Evolutionary conservation across 2,797 vertebrate species (phyloP).

Genomic region (Denticeps clupeoides): DNA sequence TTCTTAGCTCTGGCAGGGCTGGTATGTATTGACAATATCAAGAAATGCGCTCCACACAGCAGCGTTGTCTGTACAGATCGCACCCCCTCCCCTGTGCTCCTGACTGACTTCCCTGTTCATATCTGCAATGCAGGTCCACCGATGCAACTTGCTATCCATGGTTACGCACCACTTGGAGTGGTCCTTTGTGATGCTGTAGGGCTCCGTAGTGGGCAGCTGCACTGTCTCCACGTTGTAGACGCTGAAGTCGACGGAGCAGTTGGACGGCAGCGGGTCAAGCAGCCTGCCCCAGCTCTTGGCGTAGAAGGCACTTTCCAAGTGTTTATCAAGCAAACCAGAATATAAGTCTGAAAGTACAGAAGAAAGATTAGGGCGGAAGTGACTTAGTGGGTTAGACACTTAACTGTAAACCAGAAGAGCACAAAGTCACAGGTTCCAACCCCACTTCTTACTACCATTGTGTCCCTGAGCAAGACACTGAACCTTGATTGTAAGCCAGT

Average conservation of each 20-base stretch:
- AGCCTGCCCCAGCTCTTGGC: conserved; percentile 38
- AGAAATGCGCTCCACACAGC: conserved; percentile 11
- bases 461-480: too few species aligned
- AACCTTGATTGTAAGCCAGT: too few species aligned
- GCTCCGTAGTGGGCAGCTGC: fast-evolving
- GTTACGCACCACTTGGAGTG: conserved; percentile 47
- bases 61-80: conserved; percentile 25
- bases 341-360: conserved; percentile 40
- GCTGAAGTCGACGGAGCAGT: conserved; percentile 24
- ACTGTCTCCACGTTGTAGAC: conserved; percentile 32
- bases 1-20: conserved; percentile 15
- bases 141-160: not conserved
- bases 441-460: too few species aligned
- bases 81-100: conserved; percentile 39
- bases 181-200: conserved; percentile 26
- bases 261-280: conserved; percentile 13
- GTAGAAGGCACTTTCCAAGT: not conserved
- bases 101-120: conserved; percentile 40
- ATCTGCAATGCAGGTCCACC: conserved; percentile 38
- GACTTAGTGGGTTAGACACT: too few species aligned
- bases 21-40: fast-evolving
- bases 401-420: too few species aligned
- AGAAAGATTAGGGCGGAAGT: too few species aligned
- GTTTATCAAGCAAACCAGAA: conserved; percentile 28
- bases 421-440: too few species aligned